Evolutionary conservation across 2,797 vertebrate species (phyloP), one percentile per base, ranked within the genome.

Genomic region (Crenuchus spilurus): DNA sequence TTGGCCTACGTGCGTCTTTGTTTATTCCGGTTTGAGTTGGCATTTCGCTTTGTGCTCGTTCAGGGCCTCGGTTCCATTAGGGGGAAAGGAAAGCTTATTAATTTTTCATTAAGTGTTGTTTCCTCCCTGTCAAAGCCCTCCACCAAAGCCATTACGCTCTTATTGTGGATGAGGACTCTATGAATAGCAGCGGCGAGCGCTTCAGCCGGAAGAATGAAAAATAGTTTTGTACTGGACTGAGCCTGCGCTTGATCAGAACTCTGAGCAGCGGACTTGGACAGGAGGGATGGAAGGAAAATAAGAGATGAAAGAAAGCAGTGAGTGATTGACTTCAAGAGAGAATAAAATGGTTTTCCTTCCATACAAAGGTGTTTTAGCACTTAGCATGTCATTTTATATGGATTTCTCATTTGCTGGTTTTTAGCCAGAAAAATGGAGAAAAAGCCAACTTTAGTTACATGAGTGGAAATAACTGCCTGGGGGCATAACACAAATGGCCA

Each of bases 51-150:
- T 14, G 37, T 22, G 20, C 80, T 80, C 78, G 35, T 20, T 44
- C 62, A 49, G 52, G 18, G 35, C 63, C 22, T 31, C 41, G 31
- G 10, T 77, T 81, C 66, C 48, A 71, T 74, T 10, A 28, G 41
- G 62, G n/a, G 74, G 72, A 78, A 76, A 72, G 73, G 79, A 63
- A 62, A 44, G 58, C 75, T 87, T 75, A 88, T 84, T 84, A 81
- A 76, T 80, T 68, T 74, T 58, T 1, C 28, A 80, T 73, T 71
- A 65, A 75, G 84, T 72, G 70, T 75, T 70, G 75, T 79, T 79
- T 75, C 55, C 28, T 37, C 42, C 44, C 20, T 52, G 57, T 70
- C 70, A 44, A 13, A 35, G 33, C 28, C 37, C 48, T 54, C 26
- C 35, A 58, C 67, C 28, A 10, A 37, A 48, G 20, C 69, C 30